These are phyloP conservation scores for Magallana angulata DNA, from an alignment of 1,140 invertebrate species.

Conservation along the genomic window DNA sequence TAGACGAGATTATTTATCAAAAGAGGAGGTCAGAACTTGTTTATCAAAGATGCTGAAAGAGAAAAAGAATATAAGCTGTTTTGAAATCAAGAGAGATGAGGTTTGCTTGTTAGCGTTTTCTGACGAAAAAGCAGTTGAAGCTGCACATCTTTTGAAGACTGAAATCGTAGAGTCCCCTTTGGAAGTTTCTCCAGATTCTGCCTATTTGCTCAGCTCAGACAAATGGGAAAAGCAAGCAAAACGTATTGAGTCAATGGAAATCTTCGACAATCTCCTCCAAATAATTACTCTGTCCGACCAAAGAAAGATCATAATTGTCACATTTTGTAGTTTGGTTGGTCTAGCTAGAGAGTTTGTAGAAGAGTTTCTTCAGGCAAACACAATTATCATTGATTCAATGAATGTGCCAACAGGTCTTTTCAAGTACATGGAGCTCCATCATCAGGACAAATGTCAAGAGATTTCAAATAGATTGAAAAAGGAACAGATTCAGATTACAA, in stretches of 20 bases:
- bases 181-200: slow-evolving; percentile 34
- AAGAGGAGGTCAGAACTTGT: slow-evolving; percentile 37
- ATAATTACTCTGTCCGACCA: not conserved
- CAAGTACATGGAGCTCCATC: slow-evolving; percentile 22
- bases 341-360: slow-evolving; percentile 42
- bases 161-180: slow-evolving; percentile 48
- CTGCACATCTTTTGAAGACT: slow-evolving; percentile 46
- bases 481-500: slow-evolving; percentile 29
- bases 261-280: not conserved
- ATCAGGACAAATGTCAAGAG: slow-evolving; percentile 1
- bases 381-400: slow-evolving; percentile 38
- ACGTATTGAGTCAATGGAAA: not conserved
- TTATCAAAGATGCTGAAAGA: slow-evolving; percentile 48
- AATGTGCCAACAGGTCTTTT: slow-evolving; percentile 33
- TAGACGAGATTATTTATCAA: slow-evolving; percentile 37
- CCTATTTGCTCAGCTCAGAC: slow-evolving; percentile 7
- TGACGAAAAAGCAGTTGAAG: slow-evolving; percentile 46
- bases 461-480: slow-evolving; percentile 33
- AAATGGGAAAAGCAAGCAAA: not conserved
- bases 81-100: slow-evolving; percentile 47
- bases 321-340: not conserved
- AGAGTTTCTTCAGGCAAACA: slow-evolving; percentile 54
- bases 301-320: slow-evolving; percentile 30
- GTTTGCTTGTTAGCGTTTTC: slow-evolving; percentile 51
- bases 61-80: slow-evolving; percentile 50